Conservation (phyloP, 2,888 invertebrate species). For the Spodoptera picta region DNA sequence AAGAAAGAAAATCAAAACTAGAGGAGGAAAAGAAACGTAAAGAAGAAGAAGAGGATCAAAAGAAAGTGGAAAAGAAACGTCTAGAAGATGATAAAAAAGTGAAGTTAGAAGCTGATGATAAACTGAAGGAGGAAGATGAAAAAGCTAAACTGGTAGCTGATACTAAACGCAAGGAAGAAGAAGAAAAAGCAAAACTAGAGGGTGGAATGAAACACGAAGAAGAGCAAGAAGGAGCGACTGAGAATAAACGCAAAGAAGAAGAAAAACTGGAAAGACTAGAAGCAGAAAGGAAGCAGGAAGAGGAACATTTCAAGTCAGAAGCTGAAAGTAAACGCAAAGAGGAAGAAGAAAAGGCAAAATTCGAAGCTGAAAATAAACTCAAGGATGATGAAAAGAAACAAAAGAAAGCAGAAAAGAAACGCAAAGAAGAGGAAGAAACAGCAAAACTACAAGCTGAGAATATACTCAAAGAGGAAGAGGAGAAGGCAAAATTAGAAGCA, state of each 20-base stretch:
- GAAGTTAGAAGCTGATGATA: conserved; percentile 13
- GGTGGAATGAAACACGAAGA: conserved; percentile 3
- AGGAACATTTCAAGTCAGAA: conserved; percentile 6
- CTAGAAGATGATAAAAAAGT: conserved; percentile 9
- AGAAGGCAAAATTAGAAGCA: neutral
- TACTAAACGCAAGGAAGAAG: neutral
- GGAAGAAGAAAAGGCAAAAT: conserved; percentile 1
- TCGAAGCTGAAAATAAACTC: neutral
- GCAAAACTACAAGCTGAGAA: no score
- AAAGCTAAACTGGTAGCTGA: conserved; percentile 19
- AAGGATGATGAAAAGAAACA: no score
- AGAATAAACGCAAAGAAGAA: conserved; percentile 1
- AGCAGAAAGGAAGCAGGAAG: conserved; percentile 13
- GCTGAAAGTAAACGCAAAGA: neutral
- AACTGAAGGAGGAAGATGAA: conserved; percentile 4
- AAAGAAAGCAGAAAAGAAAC: neutral
- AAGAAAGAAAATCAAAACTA: neutral
- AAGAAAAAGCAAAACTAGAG: conserved; percentile 4
- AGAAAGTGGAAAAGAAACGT: neutral
- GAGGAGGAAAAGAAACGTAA: neutral
- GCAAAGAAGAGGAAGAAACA: no score
- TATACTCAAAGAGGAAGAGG: neutral
- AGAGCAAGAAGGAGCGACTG: neutral
- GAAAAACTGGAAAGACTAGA: conserved; percentile 25
- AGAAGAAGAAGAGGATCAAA: neutral